phyloP scores from a whole-genome alignment of 2,113 vertebrate species.

The Corythornis vintsioides region DNA sequence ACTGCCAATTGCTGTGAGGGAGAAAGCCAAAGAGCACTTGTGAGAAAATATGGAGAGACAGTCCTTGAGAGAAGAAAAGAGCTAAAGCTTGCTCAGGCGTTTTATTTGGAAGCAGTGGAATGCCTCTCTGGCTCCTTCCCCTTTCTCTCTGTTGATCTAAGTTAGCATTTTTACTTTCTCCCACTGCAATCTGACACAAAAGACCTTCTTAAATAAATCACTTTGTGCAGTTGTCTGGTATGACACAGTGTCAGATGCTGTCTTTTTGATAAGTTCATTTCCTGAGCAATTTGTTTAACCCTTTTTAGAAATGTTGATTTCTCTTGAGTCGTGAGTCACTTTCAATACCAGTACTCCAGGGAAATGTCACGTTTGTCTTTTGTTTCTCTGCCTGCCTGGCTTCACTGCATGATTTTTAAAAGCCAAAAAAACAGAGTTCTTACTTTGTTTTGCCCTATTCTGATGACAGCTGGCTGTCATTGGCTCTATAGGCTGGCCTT shows the following conservation, averaged over 20 bases:
- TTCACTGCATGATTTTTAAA: neutral
- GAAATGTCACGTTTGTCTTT: slow-evolving; percentile 3
- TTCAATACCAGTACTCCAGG: slow-evolving; percentile 33
- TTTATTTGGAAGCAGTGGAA: neutral
- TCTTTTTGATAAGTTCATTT: slow-evolving; percentile 70
- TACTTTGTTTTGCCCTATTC: neutral
- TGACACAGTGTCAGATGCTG: slow-evolving; percentile 67
- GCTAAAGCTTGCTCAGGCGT: neutral
- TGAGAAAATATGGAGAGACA: slow-evolving; percentile 21
- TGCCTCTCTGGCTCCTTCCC: neutral
- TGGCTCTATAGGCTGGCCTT: neutral
- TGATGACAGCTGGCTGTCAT: neutral
- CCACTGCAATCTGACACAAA: slow-evolving; percentile 58
- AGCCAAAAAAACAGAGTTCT: neutral
- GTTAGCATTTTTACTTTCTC: slow-evolving; percentile 46
- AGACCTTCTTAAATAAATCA: slow-evolving; percentile 58
- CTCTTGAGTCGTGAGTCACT: slow-evolving; percentile 58
- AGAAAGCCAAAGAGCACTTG: neutral
- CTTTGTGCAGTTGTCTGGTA: slow-evolving; percentile 43
- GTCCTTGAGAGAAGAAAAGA: neutral
- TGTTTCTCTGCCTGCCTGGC: slow-evolving; percentile 25
- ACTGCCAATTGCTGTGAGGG: neutral
- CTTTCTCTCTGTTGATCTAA: neutral
- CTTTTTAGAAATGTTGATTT: slow-evolving; percentile 57
- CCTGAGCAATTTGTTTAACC: slow-evolving; percentile 66